These are phyloP conservation scores for Trichogramma pretiosum DNA, from an alignment of 1,140 invertebrate genomes.

Conservation along the genomic window DNA sequence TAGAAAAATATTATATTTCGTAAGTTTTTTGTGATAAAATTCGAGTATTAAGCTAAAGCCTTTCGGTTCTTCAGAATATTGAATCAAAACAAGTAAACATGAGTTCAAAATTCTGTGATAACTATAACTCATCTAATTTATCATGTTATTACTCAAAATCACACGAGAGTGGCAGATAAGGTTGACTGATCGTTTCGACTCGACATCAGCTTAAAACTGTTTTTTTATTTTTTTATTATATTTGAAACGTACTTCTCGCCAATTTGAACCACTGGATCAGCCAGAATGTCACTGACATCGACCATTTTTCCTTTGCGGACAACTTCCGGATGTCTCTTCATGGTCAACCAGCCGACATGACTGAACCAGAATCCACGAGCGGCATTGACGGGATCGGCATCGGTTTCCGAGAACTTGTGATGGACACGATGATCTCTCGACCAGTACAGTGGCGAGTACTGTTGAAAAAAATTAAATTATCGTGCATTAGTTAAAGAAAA, in stretches of 20 bases:
- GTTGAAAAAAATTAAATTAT: constrained; percentile 54
- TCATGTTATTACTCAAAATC: not conserved
- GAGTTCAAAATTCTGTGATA: not conserved
- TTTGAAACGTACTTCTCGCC: not conserved
- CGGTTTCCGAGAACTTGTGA: constrained; percentile 9
- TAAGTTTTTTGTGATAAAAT: no score
- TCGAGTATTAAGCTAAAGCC: no score
- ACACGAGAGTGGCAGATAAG: no score
- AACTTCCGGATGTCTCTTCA: constrained; percentile 15
- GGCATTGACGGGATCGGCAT: constrained; percentile 14
- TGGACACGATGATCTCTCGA: constrained; percentile 1
- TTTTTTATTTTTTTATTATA: not conserved
- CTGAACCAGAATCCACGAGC: constrained; percentile 8
- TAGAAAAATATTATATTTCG: no score
- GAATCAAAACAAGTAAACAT: no score
- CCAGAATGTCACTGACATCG: constrained; percentile 6
- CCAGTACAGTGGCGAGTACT: no score
- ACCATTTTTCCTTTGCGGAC: constrained; percentile 4
- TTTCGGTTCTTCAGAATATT: no score
- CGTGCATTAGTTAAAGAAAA: constrained; percentile 56
- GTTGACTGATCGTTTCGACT: no score
- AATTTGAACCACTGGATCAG: constrained; percentile 12
- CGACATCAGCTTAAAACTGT: not conserved
- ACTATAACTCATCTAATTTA: not conserved
- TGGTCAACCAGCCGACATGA: constrained; percentile 11